Evolutionary conservation across 2,113 vertebrate genomes (phyloP), one percentile per base, ranked within the genome.

Genomic region (Clupea harengus): DNA sequence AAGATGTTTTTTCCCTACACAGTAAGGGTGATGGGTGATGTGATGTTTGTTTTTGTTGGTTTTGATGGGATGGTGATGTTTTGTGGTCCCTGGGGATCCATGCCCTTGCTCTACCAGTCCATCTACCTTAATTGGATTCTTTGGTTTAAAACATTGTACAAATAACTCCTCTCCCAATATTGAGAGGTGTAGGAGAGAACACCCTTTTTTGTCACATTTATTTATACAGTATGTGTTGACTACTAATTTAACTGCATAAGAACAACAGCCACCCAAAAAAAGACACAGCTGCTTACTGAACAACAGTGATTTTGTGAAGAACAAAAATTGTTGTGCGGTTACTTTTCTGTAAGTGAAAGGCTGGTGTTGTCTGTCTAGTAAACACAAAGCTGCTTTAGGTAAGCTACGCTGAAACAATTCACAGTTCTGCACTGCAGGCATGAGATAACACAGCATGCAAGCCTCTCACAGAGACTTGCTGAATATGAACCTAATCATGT

Each of bases 401-500:
- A 89, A 91, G 91, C 89, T 82, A 88, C 89, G 89, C 89, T 84
- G 88, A 94, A 93, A 93, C 90, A 94, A 92, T 91, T 88, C 88
- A 88, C 81, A 60, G 82, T 93, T 89, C 91, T 89, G 92, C 91
- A 88, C 91, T 93, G 90, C 88, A 90, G 93, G 81, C 90, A 85
- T 85, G 82, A 90, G 90, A 93, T 90, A 95, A 94, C 89, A 89
- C 90, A 89, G 90, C 87, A 91, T 90, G 89, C 87, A 90, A 89
- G 86, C 87, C 86, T 87, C 75, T 44, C 82, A 49, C 25, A 32
- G 44, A 45, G 25, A 50, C 45, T 46, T 39, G n/a, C 81, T 32
- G 75, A n/a, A 39, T 44, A 15, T 32, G 45, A 20, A 39, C 20
- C 44, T 64, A 87, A 52, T 52, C 75, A 85, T 45, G 82, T 60